Percentiles rank a stretch among this genome's conserved stretches.
These are phyloP conservation scores for Papilio xuthus DNA, from an alignment of 1,140 invertebrate genomes.

Conservation along the genomic window DNA sequence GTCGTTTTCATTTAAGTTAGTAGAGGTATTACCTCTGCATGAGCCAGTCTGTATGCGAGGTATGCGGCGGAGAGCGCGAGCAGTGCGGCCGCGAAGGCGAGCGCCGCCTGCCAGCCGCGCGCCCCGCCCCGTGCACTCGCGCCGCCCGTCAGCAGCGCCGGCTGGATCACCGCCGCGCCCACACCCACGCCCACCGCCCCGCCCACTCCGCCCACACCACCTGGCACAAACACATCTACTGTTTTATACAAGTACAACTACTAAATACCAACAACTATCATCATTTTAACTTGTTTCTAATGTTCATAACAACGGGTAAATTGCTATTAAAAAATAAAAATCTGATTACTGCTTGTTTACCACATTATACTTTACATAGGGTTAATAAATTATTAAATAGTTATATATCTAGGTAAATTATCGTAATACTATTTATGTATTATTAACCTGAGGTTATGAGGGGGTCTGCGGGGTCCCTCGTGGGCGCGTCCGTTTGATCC, in stretches of 20 bases:
- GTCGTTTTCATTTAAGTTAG: too few relatives aligned
- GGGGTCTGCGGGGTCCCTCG: slow-evolving; percentile 38
- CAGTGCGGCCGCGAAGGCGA: slow-evolving; percentile 44
- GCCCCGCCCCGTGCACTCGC: slow-evolving; percentile 39
- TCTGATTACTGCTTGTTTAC: too few relatives aligned
- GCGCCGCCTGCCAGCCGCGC: slow-evolving; percentile 42
- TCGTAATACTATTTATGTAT: too few relatives aligned
- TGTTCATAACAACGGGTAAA: too few relatives aligned
- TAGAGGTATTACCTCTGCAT: slow-evolving; percentile 33
- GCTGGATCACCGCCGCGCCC: slow-evolving; percentile 69
- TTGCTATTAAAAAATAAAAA: too few relatives aligned
- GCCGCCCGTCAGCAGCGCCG: slow-evolving; percentile 64
- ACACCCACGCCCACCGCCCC: slow-evolving; percentile 25
- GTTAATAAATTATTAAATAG: too few relatives aligned
- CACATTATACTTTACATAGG: too few relatives aligned
- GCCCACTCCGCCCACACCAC: not conserved
- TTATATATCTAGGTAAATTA: too few relatives aligned
- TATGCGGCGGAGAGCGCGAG: slow-evolving; percentile 48
- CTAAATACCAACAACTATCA: too few relatives aligned
- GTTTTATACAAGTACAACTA: not conserved
- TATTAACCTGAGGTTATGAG: slow-evolving; percentile 61
- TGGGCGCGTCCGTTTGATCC: slow-evolving; percentile 55
- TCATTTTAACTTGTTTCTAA: too few relatives aligned
- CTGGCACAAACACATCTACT: not conserved
- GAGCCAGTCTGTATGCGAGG: slow-evolving; percentile 61